Base-by-base conservation (phyloP, 2,113 vertebrate genomes). In the Lophura nycthemera region DNA sequence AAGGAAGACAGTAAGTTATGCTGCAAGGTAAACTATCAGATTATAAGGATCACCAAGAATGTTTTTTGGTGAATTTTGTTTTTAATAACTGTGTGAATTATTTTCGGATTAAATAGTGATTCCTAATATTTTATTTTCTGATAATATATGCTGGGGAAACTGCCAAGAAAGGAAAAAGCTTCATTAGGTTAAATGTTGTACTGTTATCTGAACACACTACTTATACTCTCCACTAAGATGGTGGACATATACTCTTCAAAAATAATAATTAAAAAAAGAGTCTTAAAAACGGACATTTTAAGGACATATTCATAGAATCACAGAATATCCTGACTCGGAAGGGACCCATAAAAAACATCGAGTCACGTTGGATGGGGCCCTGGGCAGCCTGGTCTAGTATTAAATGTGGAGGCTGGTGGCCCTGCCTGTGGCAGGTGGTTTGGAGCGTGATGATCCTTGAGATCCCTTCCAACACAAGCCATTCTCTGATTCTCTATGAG, bases 101-200 rank as follows among this genome's bases (percentile, higher is more conserved):
- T 83, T 83, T 92, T 66, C 56, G 1, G 50, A 22, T 76, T 19
- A 86, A 82, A 14, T 56, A 63, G 16, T 76, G 8, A 11, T 73
- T 93, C 32, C 67, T 83, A 64, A 72, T 30, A 18, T 47, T 79
- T 88, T 86, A 27, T 92, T 81, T 92, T 73, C 29, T 80, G 11
- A 4, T 73, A 77, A 47, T 40, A 8, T 61, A 27, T 38, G 45
- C 27, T 75, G 3, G 2, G 14, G 21, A 74, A 87, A 67, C 16
- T 75, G 14, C 24, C 42, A 89, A 73, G 11, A 79, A 75, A 43
- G n/a, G 2, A 81, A 74, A 81, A 67, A 20, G 0, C 7, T 0
- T 3, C 32, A 66, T 87, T 24, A 24, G 4, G 6, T 34, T 85
- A 74, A 71, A 63, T 85, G 36, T 47, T 65, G 0, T 34, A 13